Evolutionary conservation across 1,140 invertebrate genomes (phyloP).

Genomic region (Tribolium castaneum): DNA sequence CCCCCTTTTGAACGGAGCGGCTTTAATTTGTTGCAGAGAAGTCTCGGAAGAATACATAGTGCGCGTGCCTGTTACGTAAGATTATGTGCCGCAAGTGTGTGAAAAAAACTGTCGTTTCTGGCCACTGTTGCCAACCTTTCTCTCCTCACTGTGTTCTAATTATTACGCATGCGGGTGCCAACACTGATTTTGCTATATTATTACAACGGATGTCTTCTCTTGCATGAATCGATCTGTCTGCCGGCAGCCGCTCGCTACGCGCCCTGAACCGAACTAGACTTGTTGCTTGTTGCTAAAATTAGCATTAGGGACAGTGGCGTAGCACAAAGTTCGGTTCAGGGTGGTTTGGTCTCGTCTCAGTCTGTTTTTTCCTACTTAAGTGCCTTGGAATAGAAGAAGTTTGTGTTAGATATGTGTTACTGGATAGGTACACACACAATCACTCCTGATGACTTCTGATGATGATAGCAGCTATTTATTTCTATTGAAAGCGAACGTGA

Average conservation of each 20-base stretch:
- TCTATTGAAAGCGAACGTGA: conserved; percentile 11
- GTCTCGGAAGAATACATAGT: conserved; percentile 79
- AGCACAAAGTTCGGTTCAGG: not conserved
- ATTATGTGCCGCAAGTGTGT: conserved; percentile 54
- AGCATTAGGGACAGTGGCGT: not conserved
- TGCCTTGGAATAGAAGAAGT: conserved; percentile 12
- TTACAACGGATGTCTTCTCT: conserved; percentile 17
- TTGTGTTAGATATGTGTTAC: conserved; percentile 18
- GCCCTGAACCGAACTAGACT: conserved; percentile 30
- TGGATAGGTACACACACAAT: not conserved
- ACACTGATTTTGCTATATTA: not conserved
- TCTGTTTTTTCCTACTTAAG: not conserved
- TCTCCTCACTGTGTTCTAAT: not conserved
- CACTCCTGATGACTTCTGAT: not conserved
- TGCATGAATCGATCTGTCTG: conserved; percentile 40
- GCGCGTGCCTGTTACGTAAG: conserved; percentile 82
- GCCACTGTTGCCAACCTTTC: not conserved
- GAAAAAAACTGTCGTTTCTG: conserved; percentile 37
- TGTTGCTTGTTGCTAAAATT: conserved; percentile 39
- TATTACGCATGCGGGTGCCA: not conserved
- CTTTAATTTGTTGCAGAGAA: conserved; percentile 80
- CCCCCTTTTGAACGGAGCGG: conserved; percentile 58
- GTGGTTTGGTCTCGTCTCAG: not conserved
- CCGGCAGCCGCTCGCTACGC: conserved; percentile 12
- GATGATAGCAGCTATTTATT: conserved; percentile 6